Conservation (phyloP, 2,113 vertebrate genomes). For the Chrysochloris asiatica region DNA sequence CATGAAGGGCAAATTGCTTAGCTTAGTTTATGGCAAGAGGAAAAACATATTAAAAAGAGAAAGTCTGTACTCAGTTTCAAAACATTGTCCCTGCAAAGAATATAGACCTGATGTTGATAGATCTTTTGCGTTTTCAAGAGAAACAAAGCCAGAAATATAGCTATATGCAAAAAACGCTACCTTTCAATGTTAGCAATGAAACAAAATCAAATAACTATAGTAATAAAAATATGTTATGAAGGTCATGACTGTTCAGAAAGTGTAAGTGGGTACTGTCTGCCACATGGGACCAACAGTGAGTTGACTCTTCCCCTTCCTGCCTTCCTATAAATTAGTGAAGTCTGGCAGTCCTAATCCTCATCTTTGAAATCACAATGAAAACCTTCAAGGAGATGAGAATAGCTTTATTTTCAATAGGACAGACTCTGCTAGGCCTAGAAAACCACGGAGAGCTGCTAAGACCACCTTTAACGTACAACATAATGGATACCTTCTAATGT, state of each 20-base stretch:
- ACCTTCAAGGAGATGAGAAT: not conserved
- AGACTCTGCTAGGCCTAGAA: not conserved
- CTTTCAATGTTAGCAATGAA: not conserved
- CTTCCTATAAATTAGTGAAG: not conserved
- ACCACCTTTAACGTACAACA: not conserved
- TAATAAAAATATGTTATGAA: not conserved
- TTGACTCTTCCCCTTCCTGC: not conserved
- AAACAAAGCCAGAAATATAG: not conserved
- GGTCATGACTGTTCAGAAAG: not conserved
- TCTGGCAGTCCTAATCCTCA: not conserved
- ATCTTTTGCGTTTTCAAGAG: not conserved
- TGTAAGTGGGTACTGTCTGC: not conserved
- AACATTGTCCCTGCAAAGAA: not conserved
- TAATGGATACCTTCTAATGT: not conserved
- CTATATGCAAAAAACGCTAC: not conserved
- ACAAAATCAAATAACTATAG: not conserved
- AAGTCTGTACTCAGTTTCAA: not conserved
- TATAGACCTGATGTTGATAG: not conserved
- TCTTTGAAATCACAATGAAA: constrained; percentile 16
- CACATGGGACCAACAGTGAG: not conserved
- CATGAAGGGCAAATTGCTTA: not conserved
- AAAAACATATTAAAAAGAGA: not conserved
- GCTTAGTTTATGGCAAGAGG: not conserved
- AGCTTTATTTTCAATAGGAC: not conserved
- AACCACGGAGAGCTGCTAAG: not conserved